Evolutionary conservation across 2,113 vertebrate species (phyloP).

Genomic region (Pimephales promelas): DNA sequence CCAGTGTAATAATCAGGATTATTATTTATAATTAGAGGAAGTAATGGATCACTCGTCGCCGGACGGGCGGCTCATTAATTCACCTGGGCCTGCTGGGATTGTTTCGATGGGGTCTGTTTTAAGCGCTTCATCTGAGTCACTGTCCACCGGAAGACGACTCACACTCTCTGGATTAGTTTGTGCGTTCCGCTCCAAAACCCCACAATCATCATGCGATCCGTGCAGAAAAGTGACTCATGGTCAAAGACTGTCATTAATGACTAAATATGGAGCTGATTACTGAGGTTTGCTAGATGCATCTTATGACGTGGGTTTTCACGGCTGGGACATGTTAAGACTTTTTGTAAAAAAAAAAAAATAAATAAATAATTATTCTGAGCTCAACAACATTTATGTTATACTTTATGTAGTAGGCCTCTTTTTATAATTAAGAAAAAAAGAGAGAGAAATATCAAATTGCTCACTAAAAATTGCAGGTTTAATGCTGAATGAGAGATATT

Average conservation of each 20-base stretch:
- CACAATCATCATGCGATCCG: constrained; percentile 21
- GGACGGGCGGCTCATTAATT: constrained; percentile 97
- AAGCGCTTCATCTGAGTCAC: constrained; percentile 93
- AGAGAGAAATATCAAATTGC: not conserved
- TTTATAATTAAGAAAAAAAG: not conserved
- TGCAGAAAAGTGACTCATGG: constrained; percentile 25
- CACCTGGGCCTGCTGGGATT: constrained; percentile 87
- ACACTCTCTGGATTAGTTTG: constrained; percentile 68
- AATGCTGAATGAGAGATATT: not conserved
- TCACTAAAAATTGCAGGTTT: not conserved
- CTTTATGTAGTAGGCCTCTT: no score
- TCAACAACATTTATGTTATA: no score
- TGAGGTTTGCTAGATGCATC: not conserved
- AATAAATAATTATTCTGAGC: not conserved
- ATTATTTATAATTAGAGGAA: constrained; percentile 99
- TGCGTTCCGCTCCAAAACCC: constrained; percentile 21
- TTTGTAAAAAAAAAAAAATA: not conserved
- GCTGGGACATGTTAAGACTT: not conserved
- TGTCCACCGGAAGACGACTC: constrained; percentile 71
- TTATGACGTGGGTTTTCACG: constrained; percentile 5
- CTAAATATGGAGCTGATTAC: constrained; percentile 31
- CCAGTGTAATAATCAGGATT: constrained; percentile 99
- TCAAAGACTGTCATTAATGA: constrained; percentile 30
- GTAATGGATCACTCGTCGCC: constrained; percentile 98
- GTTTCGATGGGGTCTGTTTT: constrained; percentile 77